A percentile compares a stretch with the other conserved stretches of the same genome.
phyloP scores from a whole-genome alignment of 2,797 vertebrate species.

The Oreochromis mossambicus region DNA sequence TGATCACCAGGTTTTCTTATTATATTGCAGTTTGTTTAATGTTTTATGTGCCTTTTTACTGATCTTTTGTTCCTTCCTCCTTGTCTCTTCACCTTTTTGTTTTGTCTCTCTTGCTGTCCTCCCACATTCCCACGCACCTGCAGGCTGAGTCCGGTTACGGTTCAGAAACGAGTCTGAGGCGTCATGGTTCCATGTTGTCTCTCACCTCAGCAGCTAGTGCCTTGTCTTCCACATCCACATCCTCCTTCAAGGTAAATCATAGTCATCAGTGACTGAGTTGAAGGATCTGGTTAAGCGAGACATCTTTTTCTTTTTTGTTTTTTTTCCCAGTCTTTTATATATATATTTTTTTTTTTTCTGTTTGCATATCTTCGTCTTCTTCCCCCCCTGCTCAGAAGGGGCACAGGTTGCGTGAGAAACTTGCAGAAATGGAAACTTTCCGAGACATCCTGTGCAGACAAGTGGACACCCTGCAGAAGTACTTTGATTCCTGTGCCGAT shows the following conservation, averaged over 20 bases:
- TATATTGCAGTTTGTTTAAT: neutral
- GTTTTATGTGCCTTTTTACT: no score
- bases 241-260: constrained; percentile 93
- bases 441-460: constrained; percentile 96
- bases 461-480: constrained; percentile 95
- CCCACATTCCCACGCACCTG: neutral
- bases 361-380: neutral
- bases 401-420: constrained; percentile 92
- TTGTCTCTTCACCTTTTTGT: neutral
- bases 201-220: constrained; percentile 94
- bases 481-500: constrained; percentile 92
- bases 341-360: neutral
- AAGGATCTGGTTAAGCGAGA: neutral
- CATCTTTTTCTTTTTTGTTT: neutral
- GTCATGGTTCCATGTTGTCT: constrained; percentile 97
- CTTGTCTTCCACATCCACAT: constrained; percentile 93
- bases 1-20: neutral
- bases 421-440: constrained; percentile 98
- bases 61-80: no score
- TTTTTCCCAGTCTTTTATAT: neutral
- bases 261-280: neutral
- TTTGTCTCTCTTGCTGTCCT: neutral
- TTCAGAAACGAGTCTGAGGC: constrained; percentile 94
- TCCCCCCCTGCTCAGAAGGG: constrained; percentile 81
- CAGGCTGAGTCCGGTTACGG: constrained; percentile 97